Conservation (phyloP, 1,140 invertebrate species). For the Lutraria rhynchaena region DNA sequence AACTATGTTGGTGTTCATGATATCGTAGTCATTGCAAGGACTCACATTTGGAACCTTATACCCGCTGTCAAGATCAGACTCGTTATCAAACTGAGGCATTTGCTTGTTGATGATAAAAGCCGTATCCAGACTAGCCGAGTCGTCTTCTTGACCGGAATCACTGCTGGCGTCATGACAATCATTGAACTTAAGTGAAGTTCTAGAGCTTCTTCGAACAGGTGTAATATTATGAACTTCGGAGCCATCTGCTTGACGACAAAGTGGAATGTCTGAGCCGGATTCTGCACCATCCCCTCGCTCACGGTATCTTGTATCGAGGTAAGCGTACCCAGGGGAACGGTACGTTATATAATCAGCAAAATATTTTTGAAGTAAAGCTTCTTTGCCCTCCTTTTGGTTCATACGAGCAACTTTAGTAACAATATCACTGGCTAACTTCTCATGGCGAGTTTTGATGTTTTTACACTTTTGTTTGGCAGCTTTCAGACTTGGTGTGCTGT, state of each 20-base stretch:
- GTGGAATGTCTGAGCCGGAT: background rate
- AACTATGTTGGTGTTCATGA: background rate
- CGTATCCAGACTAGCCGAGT: conserved; percentile 1
- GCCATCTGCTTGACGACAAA: too few relatives aligned
- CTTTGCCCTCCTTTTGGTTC: conserved; percentile 34
- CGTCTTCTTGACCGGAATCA: conserved; percentile 38
- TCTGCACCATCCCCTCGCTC: conserved; percentile 30
- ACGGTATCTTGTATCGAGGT: background rate
- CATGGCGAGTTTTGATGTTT: conserved; percentile 12
- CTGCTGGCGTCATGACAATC: background rate
- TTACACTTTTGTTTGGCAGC: background rate
- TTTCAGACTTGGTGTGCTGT: too few relatives aligned
- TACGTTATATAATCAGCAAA: conserved; percentile 34
- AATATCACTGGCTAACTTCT: conserved; percentile 11
- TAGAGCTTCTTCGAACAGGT: too few relatives aligned
- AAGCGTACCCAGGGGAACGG: background rate
- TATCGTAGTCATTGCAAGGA: background rate
- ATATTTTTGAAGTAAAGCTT: conserved; percentile 24
- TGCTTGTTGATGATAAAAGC: conserved; percentile 8
- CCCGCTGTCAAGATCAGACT: too few relatives aligned
- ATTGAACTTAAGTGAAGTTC: background rate
- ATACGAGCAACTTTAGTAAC: conserved; percentile 13
- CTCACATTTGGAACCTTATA: background rate
- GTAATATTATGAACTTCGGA: too few relatives aligned
- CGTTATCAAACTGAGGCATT: too few relatives aligned